Evolutionary conservation across 1,140 invertebrate species (phyloP).

Genomic region (Penaeus japonicus): DNA sequence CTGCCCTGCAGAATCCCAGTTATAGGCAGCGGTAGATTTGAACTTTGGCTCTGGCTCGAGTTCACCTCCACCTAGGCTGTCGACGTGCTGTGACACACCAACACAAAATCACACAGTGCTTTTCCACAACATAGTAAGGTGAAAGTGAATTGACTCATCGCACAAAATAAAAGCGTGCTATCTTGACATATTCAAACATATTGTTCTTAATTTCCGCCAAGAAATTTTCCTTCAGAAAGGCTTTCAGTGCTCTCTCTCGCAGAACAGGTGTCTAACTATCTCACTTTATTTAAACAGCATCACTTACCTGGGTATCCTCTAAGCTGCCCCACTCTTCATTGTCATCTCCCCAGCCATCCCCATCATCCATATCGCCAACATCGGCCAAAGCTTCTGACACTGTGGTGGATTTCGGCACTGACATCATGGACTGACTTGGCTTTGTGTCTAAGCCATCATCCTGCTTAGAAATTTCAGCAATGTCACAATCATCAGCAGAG

Average conservation of each 20-base stretch:
- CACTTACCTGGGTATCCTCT: background rate
- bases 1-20: background rate
- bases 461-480: background rate
- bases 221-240: background rate
- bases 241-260: background rate
- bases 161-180: too few relatives aligned
- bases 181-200: too few relatives aligned
- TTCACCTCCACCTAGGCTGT: background rate
- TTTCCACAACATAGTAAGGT: too few relatives aligned
- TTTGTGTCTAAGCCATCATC: background rate
- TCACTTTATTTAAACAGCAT: background rate
- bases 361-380: conserved; percentile 11
- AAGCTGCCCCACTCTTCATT: conserved; percentile 17
- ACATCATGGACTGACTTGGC: background rate
- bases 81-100: too few relatives aligned
- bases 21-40: background rate
- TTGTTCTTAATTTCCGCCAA: too few relatives aligned
- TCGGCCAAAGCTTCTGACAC: background rate
- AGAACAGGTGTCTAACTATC: background rate
- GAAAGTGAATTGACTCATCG: too few relatives aligned
- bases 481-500: too few relatives aligned
- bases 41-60: background rate
- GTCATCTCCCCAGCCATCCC: conserved; percentile 16
- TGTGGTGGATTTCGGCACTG: background rate
- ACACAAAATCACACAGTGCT: too few relatives aligned